These are phyloP conservation scores for Cordilura impudica DNA, from an alignment of 2,888 invertebrate species.

Conservation along the genomic window DNA sequence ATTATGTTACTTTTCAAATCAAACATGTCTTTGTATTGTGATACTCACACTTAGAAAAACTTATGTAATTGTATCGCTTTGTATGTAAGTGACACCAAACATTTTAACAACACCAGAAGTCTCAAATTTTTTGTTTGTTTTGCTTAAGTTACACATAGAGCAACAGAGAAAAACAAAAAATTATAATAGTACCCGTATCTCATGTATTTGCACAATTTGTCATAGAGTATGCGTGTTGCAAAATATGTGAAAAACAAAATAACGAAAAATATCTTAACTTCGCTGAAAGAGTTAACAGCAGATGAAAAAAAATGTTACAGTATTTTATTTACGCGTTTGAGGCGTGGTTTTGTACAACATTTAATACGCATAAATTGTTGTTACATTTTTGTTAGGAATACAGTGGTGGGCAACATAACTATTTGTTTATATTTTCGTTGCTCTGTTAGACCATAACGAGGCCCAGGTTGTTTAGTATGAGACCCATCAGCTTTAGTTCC, in stretches of 20 bases:
- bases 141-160: too few species aligned
- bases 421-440: too few species aligned
- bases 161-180: slow-evolving; percentile 20
- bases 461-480: too few species aligned
- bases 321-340: slow-evolving; percentile 52
- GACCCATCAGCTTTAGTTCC: too few species aligned
- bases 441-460: too few species aligned
- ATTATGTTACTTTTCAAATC: too few species aligned
- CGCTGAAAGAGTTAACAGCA: slow-evolving; percentile 6
- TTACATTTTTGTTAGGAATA: slow-evolving; percentile 28
- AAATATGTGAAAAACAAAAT: slow-evolving; percentile 41
- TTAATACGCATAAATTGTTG: slow-evolving; percentile 54
- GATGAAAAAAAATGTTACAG: slow-evolving; percentile 17
- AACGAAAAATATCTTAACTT: slow-evolving; percentile 26
- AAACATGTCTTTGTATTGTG: too few species aligned
- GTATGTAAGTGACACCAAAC: slow-evolving; percentile 53
- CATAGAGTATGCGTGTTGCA: slow-evolving; percentile 65
- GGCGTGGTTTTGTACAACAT: slow-evolving; percentile 57
- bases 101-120: slow-evolving; percentile 54
- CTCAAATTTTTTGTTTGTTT: slow-evolving; percentile 5
- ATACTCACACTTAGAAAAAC: slow-evolving; percentile 14
- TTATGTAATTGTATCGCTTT: slow-evolving; percentile 48
- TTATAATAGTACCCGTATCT: slow-evolving; percentile 67
- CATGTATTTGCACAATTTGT: slow-evolving; percentile 75
- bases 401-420: slow-evolving; percentile 20